Percentiles rank a stretch among this genome's conserved stretches.
Evolutionary conservation across 2,113 vertebrate genomes (phyloP).

Genomic region (Dipodomys spectabilis): DNA sequence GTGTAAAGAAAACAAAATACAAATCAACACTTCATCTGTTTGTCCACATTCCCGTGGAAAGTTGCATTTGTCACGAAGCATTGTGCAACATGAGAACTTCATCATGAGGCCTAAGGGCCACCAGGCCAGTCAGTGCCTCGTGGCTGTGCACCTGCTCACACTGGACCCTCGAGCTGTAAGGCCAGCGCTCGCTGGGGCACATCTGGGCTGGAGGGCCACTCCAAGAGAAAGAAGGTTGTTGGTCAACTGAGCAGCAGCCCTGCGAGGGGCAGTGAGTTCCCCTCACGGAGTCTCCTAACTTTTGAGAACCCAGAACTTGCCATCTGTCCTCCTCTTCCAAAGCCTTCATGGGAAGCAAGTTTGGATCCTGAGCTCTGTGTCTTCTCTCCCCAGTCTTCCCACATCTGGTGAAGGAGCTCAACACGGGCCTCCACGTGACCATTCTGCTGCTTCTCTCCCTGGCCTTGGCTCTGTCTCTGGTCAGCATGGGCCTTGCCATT

Average conservation of each 20-base stretch:
- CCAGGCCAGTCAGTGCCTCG: background rate
- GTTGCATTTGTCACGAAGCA: background rate
- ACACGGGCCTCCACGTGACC: slow-evolving; percentile 92
- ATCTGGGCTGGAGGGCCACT: background rate
- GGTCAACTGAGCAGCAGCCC: background rate
- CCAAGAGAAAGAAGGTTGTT: background rate
- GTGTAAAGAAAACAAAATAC: background rate
- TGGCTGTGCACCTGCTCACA: background rate
- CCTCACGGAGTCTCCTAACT: background rate
- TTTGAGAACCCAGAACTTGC: background rate
- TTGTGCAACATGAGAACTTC: background rate
- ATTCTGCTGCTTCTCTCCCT: slow-evolving; percentile 93
- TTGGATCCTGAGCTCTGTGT: background rate
- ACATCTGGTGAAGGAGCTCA: slow-evolving; percentile 92
- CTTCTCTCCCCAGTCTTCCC: slow-evolving; percentile 93
- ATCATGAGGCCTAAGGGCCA: background rate
- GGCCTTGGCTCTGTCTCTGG: slow-evolving; percentile 91
- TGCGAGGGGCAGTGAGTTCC: background rate
- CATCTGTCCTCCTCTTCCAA: fast-evolving
- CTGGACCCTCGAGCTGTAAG: background rate
- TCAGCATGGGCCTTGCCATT: slow-evolving; percentile 95
- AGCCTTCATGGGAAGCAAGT: fast-evolving
- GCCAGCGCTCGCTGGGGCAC: background rate
- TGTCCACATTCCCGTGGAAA: background rate
- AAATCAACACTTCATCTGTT: background rate